Percentiles rank a stretch among this genome's conserved stretches.
Evolutionary conservation across 2,797 vertebrate genomes (phyloP).

Genomic region (Etheostoma nigrum): DNA sequence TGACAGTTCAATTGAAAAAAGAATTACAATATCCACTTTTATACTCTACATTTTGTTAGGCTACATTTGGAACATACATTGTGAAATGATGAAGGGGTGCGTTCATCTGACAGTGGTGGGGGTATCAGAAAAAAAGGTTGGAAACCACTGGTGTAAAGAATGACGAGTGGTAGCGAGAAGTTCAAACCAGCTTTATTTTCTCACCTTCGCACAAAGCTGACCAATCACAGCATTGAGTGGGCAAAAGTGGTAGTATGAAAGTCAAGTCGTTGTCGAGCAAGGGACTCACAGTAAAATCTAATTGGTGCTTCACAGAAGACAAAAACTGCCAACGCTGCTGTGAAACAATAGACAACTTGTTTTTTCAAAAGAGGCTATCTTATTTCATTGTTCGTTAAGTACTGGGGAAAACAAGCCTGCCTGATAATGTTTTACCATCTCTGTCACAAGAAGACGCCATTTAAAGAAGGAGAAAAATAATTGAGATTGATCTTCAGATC

Average conservation of each 20-base stretch:
- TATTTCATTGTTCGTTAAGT: neutral
- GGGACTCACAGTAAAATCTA: constrained; percentile 45
- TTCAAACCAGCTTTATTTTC: neutral
- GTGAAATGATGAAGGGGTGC: too few relatives aligned
- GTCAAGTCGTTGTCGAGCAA: constrained; percentile 23
- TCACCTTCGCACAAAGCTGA: neutral
- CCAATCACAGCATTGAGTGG: neutral
- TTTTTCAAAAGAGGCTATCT: constrained; percentile 10
- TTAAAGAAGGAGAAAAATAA: constrained; percentile 16
- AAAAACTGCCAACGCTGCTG: neutral
- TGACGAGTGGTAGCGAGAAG: too few relatives aligned
- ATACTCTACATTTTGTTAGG: too few relatives aligned
- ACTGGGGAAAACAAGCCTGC: neutral
- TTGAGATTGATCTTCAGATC: constrained; percentile 39
- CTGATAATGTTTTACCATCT: constrained; percentile 38
- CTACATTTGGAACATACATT: too few relatives aligned
- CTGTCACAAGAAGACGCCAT: neutral
- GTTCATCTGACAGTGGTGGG: too few relatives aligned
- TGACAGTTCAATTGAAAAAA: too few relatives aligned
- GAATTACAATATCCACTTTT: too few relatives aligned
- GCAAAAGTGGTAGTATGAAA: constrained; percentile 35
- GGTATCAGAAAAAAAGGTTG: too few relatives aligned
- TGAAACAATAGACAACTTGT: constrained; percentile 33
- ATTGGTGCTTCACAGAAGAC: constrained; percentile 52
- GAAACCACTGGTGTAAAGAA: too few relatives aligned